Percentiles rank a stretch among this genome's conserved stretches.
Evolutionary conservation across 2,797 vertebrate species (phyloP).

Genomic region (Characodon lateralis): DNA sequence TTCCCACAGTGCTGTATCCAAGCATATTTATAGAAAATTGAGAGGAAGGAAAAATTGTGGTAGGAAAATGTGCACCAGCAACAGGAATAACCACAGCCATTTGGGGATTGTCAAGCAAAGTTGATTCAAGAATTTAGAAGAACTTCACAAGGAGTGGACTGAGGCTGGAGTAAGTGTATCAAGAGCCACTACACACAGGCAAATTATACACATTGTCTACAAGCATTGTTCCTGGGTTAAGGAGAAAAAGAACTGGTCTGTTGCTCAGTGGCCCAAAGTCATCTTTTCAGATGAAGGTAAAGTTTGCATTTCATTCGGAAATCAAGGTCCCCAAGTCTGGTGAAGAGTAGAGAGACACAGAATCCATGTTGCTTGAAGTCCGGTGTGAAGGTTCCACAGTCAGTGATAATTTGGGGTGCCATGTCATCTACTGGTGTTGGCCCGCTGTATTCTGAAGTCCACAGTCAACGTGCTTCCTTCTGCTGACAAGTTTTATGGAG

Average conservation of each 20-base stretch:
- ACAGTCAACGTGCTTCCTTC: background rate
- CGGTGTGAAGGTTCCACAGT: background rate
- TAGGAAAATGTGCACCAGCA: no score
- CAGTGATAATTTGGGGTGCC: background rate
- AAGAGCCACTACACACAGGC: background rate
- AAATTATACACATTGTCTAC: background rate
- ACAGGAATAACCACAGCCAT: no score
- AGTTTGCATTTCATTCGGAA: no score
- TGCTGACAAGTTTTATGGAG: background rate
- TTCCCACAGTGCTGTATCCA: background rate
- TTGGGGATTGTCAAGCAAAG: no score
- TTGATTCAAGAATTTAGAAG: background rate
- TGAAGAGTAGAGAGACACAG: no score
- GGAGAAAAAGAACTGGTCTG: background rate
- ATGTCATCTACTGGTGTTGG: background rate
- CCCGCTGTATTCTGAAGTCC: background rate
- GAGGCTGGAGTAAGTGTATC: background rate
- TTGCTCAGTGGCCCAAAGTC: no score
- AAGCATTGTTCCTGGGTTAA: background rate
- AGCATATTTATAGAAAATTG: background rate
- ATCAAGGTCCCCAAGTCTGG: no score
- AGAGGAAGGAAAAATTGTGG: background rate
- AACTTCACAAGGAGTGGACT: background rate
- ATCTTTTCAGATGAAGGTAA: no score
- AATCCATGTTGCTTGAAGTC: no score